Conservation (phyloP, 1,140 invertebrate genomes). For the Gryllus bimaculatus region DNA sequence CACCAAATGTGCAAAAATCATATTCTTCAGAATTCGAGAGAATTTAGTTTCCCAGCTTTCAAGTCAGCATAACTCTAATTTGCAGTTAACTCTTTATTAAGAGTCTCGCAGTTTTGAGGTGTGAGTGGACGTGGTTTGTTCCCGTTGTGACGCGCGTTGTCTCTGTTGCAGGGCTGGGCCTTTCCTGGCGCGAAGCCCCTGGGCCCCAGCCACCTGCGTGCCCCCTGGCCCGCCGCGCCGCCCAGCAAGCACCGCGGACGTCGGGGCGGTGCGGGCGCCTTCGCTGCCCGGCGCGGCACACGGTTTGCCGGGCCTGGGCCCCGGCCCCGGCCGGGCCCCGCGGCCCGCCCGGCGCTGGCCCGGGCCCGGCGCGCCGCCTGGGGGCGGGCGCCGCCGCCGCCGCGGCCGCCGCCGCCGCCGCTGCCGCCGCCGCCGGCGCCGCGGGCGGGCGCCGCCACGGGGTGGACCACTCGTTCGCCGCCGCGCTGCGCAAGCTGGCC, state of each 20-base stretch:
- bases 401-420: slow-evolving; percentile 37
- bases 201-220: slow-evolving; percentile 35
- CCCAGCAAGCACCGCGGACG: slow-evolving; percentile 34
- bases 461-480: slow-evolving; percentile 50
- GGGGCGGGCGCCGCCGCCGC: slow-evolving; percentile 29
- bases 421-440: slow-evolving; percentile 34
- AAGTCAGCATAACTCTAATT: too few species aligned
- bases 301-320: slow-evolving; percentile 39
- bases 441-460: slow-evolving; percentile 18
- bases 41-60: too few species aligned
- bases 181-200: slow-evolving; percentile 30
- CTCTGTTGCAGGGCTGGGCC: slow-evolving; percentile 34
- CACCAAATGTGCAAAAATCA: too few species aligned
- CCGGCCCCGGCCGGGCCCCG: slow-evolving; percentile 34
- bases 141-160: too few species aligned
- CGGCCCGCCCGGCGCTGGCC: slow-evolving; percentile 13
- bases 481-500: slow-evolving; percentile 66
- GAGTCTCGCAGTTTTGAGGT: too few species aligned
- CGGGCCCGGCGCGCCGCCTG: slow-evolving; percentile 31
- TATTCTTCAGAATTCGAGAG: too few species aligned
- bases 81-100: too few species aligned
- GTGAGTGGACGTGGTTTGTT: too few species aligned
- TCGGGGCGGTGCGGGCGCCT: slow-evolving; percentile 28
- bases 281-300: slow-evolving; percentile 39
- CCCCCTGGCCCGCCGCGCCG: slow-evolving; percentile 26